These are phyloP conservation scores for Neofelis nebulosa DNA, from an alignment of 2,113 vertebrate species.

Conservation along the genomic window DNA sequence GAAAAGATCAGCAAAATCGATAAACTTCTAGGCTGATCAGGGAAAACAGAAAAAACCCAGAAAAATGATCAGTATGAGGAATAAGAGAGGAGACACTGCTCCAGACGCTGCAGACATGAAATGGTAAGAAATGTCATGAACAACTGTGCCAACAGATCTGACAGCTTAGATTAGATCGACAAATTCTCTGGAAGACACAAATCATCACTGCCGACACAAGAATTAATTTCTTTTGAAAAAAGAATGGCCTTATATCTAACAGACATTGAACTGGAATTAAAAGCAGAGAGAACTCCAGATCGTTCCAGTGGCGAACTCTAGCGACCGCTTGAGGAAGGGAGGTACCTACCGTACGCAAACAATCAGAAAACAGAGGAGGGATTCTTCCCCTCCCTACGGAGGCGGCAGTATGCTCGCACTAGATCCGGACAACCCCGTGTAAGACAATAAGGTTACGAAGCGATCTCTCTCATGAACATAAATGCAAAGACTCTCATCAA, in stretches of 20 bases:
- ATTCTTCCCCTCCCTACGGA: no score
- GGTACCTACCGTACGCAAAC: accelerated
- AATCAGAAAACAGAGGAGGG: not conserved
- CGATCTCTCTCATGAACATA: not conserved
- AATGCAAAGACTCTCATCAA: not conserved
- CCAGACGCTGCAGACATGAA: not conserved
- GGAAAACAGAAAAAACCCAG: not conserved
- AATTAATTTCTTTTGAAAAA: not conserved
- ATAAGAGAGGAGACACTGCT: not conserved
- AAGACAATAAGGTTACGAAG: not conserved
- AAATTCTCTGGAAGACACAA: not conserved
- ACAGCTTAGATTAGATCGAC: not conserved
- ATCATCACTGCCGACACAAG: no score
- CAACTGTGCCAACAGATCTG: not conserved
- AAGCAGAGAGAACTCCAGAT: not conserved
- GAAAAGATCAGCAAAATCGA: no score
- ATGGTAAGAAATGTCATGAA: not conserved
- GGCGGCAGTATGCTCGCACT: accelerated
- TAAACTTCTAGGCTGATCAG: not conserved
- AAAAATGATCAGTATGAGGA: not conserved
- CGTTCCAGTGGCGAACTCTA: no score
- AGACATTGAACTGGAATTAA: not conserved
- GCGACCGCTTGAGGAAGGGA: not conserved
- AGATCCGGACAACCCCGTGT: not conserved
- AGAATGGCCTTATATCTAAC: not conserved